Evolutionary conservation across 2,113 vertebrate species (phyloP).

Genomic region (Fregata magnificens): DNA sequence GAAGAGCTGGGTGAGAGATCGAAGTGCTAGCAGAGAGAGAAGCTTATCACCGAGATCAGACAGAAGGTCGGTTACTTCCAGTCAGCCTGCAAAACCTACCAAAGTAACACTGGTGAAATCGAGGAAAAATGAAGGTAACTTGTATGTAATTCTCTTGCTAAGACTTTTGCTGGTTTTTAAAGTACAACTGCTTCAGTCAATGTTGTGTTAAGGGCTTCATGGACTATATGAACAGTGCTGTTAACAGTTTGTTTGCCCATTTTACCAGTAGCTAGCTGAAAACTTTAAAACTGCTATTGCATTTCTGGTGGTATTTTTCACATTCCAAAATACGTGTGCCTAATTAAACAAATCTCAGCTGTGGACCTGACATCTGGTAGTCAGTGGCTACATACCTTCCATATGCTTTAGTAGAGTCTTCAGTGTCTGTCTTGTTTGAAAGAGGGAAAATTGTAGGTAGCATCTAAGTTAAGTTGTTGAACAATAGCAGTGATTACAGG

Average conservation of each 20-base stretch:
- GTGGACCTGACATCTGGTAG: neutral
- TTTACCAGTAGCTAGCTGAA: neutral
- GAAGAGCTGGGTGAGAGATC: constrained; percentile 84
- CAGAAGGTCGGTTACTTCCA: constrained; percentile 87
- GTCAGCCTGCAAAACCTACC: constrained; percentile 90
- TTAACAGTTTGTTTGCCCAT: neutral
- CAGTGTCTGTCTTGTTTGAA: neutral
- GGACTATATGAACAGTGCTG: neutral
- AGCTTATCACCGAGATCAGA: constrained; percentile 92
- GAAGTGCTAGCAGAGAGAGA: constrained; percentile 90
- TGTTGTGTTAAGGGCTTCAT: neutral
- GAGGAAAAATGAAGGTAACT: constrained; percentile 94
- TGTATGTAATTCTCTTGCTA: neutral
- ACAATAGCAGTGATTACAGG: neutral
- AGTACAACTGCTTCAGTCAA: neutral
- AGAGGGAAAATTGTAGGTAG: neutral
- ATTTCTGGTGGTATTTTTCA: neutral
- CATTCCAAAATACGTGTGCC: neutral
- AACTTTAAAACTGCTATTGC: neutral
- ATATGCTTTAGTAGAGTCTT: neutral
- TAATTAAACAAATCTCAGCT: neutral
- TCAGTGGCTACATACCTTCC: neutral
- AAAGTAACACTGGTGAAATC: constrained; percentile 98
- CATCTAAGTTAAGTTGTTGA: neutral
- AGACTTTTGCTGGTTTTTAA: neutral